Evolutionary conservation across 1,140 invertebrate genomes (phyloP), one percentile per base, ranked within the genome.

Genomic region (Meloidogyne exigua): DNA sequence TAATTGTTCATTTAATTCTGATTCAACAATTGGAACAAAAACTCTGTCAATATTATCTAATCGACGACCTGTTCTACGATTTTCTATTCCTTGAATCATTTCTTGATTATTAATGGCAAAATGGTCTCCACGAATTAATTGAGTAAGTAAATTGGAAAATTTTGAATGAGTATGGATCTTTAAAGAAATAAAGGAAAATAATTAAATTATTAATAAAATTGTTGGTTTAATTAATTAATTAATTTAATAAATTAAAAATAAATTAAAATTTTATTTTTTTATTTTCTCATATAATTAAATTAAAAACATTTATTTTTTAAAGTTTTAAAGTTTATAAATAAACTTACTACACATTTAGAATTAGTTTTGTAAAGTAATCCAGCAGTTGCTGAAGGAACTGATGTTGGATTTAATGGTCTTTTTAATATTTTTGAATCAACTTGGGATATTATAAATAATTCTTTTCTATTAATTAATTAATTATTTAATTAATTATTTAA

Each of bases 21-120:
- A 98, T 89, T 98, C 95, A 85, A 99, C 95, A 26, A 99, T 98
- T 0, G 96, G 96, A 0, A 99, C 93, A 0, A 95, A 89, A 21
- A 99, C 87, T 84, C 93, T 91, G 85, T 98, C 95, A 88, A 98
- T 93, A 87, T 94, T 98, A 69, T 92, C 91, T 76, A 94, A 92
- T 86, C 92, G 91, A 32, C 91, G 90, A 49, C 91, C 91, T 11
- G 81, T 81, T 32, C 76, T 80, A 10, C 83, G 86, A 77, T 89
- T 93, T 86, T 91, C 91, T 76, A 95, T 93, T 26, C 94, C 94
- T 91, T 98, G 98, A 42, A 99, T 99, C 95, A 98, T 98, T 90
- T 99, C 96, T 86, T 95, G 91, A 88, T 98, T 92, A 0, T 93
- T 93, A 66, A 95, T 92, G 76, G 90, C 90, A 88, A 98, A 95